Percentiles rank a stretch among this genome's conserved stretches.
phyloP scores from a whole-genome alignment of 2,888 invertebrate genomes.

The Eupithecia subumbrata region DNA sequence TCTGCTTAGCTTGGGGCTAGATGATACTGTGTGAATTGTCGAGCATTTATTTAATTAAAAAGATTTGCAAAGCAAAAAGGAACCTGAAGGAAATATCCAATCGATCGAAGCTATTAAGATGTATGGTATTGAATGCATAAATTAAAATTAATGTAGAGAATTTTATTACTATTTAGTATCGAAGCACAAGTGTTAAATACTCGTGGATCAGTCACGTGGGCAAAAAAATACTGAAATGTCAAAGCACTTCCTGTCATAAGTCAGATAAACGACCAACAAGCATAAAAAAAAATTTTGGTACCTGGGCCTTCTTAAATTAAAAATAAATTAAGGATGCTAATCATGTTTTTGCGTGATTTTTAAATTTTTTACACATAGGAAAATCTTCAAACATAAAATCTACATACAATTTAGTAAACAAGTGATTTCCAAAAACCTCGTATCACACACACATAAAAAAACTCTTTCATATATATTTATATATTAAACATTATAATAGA shows the following conservation, averaged over 20 bases:
- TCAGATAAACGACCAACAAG: background rate
- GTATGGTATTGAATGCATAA: background rate
- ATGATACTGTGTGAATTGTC: too few relatives aligned
- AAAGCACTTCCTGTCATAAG: constrained; percentile 3
- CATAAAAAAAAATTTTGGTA: background rate
- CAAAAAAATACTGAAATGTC: constrained; percentile 1
- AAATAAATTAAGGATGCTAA: background rate
- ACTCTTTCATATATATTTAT: too few relatives aligned
- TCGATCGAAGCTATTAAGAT: background rate
- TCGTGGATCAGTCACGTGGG: background rate
- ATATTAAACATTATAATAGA: background rate
- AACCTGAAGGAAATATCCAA: background rate
- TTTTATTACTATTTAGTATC: background rate
- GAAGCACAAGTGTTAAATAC: background rate
- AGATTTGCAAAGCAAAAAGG: background rate
- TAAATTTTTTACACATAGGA: background rate
- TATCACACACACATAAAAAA: too few relatives aligned
- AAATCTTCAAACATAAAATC: background rate
- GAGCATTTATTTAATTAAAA: background rate
- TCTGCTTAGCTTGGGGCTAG: too few relatives aligned
- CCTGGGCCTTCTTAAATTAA: background rate
- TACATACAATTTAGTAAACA: too few relatives aligned
- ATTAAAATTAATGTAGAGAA: background rate
- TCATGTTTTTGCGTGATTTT: background rate
- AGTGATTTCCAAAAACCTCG: too few relatives aligned